Evolutionary conservation across 2,888 invertebrate species (phyloP), one percentile per base, ranked within the genome.

Genomic region (Drosophila imparisetae): DNA sequence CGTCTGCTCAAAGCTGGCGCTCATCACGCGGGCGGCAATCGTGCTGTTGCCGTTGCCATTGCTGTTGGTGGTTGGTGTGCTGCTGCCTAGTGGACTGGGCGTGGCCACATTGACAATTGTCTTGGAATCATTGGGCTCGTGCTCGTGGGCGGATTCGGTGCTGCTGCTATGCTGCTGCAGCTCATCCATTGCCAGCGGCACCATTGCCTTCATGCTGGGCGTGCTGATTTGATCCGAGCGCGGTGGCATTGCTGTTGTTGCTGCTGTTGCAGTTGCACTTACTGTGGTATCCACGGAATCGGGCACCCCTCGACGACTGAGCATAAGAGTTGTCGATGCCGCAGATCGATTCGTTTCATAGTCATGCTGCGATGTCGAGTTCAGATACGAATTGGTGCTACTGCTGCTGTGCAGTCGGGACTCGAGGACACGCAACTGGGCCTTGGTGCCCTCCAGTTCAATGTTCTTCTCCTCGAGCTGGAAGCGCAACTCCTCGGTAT

Each of bases 401-500:
- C 94, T 90, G 78, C 88, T 88, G 69, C 89, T 83, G 60, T 90
- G 90, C 40, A 91, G 81, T 59, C 92, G 92, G 45, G 90, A 95
- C 90, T 96, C 96, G 75, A 96, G 93, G 76, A 96, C 95, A n/a
- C 97, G 94, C 66, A 96, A 94, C 67, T 95, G 95, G 1, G 97
- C 97, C 75, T 95, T 94, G 21, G 97, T 96, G n/a, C 97, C 96
- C 92, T 97, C 97, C 86, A 97, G 90, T 92, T 97, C 96, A 85
- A 97, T 96, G 89, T 95, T 96, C 91, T 96, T 95, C 92, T 97
- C 97, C 92, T 96, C 96, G 85, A 97, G 93, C 96, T 97, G 83
- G 93, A 97, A 97, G 91, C 95, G 95, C 90, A 97, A 94, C 93
- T 97, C 97, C 80, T 97, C 96, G 80, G 96, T 96, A 90, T 96